phyloP scores from a whole-genome alignment of 2,797 vertebrate genomes.

The Acropternis orthonyx region DNA sequence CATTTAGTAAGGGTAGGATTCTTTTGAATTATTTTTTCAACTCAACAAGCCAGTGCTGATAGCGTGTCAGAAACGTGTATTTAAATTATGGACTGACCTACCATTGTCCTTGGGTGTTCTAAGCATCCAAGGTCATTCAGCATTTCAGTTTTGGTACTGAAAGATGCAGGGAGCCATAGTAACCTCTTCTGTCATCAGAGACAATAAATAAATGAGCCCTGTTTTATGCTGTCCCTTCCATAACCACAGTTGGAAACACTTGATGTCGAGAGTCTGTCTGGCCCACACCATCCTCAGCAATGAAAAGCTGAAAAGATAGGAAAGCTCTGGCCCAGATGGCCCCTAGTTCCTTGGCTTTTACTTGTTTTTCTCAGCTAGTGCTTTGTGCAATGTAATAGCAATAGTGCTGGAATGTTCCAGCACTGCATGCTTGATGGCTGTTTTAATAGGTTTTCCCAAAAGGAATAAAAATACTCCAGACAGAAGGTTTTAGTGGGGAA shows the following conservation, averaged over 20 bases:
- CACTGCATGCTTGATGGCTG: neutral
- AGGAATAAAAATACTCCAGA: neutral
- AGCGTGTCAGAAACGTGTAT: neutral
- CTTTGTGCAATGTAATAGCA: neutral
- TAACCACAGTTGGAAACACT: neutral
- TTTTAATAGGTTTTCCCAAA: neutral
- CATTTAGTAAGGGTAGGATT: neutral
- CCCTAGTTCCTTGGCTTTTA: neutral
- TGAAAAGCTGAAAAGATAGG: neutral
- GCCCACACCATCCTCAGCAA: neutral
- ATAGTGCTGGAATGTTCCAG: neutral
- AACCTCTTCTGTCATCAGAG: neutral
- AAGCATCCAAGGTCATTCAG: neutral
- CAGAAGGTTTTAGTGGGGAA: neutral
- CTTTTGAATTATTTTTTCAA: neutral
- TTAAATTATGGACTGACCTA: neutral
- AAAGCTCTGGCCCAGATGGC: neutral
- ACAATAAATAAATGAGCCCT: neutral
- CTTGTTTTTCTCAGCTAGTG: neutral
- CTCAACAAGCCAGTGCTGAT: neutral
- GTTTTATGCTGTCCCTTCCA: neutral
- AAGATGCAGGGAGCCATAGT: neutral
- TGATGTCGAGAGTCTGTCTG: rapidly evolving
- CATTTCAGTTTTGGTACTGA: neutral
- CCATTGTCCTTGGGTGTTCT: neutral